Evolutionary conservation across 2,113 vertebrate species (phyloP).

Genomic region (Phasianus colchicus): DNA sequence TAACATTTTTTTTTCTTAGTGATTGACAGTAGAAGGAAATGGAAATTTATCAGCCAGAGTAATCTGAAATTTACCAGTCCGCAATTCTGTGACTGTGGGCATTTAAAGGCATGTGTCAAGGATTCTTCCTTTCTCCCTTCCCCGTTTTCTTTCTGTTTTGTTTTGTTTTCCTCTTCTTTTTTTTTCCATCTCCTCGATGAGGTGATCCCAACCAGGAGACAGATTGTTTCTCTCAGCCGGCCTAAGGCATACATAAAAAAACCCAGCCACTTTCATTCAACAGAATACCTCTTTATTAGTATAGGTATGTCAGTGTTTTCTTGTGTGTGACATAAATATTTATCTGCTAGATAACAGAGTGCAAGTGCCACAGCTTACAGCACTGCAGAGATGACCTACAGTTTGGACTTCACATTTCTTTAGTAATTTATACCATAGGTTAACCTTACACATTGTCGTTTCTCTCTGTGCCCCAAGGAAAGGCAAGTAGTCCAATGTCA

Average conservation of each 20-base stretch:
- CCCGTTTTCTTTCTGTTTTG: background rate
- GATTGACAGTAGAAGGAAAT: background rate
- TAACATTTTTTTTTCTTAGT: background rate
- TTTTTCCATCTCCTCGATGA: background rate
- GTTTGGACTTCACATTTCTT: slow-evolving; percentile 22
- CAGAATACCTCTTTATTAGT: background rate
- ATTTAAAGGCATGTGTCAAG: background rate
- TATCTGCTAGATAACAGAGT: background rate
- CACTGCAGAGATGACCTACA: slow-evolving; percentile 31
- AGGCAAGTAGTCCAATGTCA: background rate
- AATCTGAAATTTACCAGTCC: background rate
- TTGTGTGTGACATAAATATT: slow-evolving; percentile 46
- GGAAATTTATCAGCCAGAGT: background rate
- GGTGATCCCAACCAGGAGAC: background rate
- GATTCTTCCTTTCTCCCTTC: background rate
- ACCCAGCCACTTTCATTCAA: slow-evolving; percentile 11
- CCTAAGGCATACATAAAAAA: slow-evolving; percentile 34
- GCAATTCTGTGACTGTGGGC: background rate
- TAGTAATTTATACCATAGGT: slow-evolving; percentile 11
- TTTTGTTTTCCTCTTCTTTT: accelerated
- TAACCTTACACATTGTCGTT: slow-evolving; percentile 19
- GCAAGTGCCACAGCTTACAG: background rate
- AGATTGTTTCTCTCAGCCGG: slow-evolving; percentile 20
- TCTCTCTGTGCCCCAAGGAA: slow-evolving; percentile 7
- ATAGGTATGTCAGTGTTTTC: slow-evolving; percentile 18